Base-by-base conservation (phyloP, 2,797 vertebrate genomes). In the Falco peregrinus region DNA sequence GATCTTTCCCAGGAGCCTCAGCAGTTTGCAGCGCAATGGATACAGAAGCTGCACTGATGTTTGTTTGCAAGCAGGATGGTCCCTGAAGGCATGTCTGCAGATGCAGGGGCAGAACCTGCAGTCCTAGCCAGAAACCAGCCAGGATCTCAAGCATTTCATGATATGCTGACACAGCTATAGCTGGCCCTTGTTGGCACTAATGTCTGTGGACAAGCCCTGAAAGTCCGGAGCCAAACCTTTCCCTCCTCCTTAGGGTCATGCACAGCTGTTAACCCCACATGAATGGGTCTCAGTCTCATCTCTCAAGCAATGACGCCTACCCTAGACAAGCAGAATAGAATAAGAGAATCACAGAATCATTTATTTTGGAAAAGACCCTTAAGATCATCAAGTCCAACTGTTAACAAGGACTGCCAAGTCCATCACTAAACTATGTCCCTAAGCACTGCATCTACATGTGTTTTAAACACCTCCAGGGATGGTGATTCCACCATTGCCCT, bases 181-280 rank as follows among this genome's bases (percentile, higher is more conserved):
- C 13, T 68, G 53, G 48, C 73, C 87, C 37, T 65, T 56, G 12
- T 4, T n/a, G n/a, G 56, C 45, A 28, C n/a, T 41, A 29, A 22
- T 19, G 31, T 33, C 57, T 37, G 64, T n/a, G 50, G 69, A 69
- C 25, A 75, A 90, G 37, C 25, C 65, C 65, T 8, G 8, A 3
- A 54, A 78, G n/a, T 4, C n/a, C n/a, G 59, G 24, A 70, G 25
- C 9, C 18, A 64, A 45, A 22, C 15, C 3, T 33, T 1, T 15
- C 47, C 18, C 28, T 84, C 20, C 41, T 88, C 43, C 47, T 50
- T 28, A 15, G 11, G 39, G 50, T 17, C 56, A 33, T 0, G 21
- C 29, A 60, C 10, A 0, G 2, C 33, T 89, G 63, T 43, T 59
- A 57, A 13, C 2, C 3, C 26, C 29, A 6, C 0, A 0, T 5